Percentiles rank a stretch among this genome's conserved stretches.
phyloP scores from a whole-genome alignment of 1,140 invertebrate genomes.

The Zaprionus africanus region DNA sequence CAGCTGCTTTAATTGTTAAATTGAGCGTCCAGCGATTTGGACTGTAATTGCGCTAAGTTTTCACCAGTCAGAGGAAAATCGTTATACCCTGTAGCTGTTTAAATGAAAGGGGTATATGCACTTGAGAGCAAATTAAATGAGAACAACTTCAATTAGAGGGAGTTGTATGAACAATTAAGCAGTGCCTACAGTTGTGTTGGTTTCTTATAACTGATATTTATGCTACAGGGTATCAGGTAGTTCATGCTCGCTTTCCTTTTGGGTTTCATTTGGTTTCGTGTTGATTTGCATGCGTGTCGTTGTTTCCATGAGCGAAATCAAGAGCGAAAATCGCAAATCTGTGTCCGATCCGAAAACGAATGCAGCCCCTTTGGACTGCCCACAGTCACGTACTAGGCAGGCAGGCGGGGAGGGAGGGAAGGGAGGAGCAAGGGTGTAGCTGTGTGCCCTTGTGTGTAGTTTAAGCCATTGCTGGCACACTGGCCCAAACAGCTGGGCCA shows the following conservation, averaged over 20 bases:
- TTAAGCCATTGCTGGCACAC: constrained; percentile 25
- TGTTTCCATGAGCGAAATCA: constrained; percentile 39
- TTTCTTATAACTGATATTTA: not conserved
- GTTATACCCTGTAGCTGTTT: not conserved
- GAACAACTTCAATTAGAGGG: too few relatives aligned
- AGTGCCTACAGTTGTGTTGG: too few relatives aligned
- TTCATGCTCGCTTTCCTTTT: not conserved
- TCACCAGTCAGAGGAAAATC: constrained; percentile 46
- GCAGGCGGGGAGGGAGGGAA: not conserved
- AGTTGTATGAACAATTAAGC: too few relatives aligned
- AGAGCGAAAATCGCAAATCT: constrained; percentile 60
- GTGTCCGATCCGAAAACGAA: constrained; percentile 8
- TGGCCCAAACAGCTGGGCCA: constrained; percentile 28
- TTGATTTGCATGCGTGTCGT: constrained; percentile 70
- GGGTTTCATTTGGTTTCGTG: constrained; percentile 44
- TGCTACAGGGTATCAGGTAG: not conserved
- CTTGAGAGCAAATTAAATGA: not conserved
- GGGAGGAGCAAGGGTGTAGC: not conserved
- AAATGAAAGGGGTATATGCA: not conserved
- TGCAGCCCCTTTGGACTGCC: constrained; percentile 16
- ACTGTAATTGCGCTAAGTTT: constrained; percentile 50
- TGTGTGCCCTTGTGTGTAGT: constrained; percentile 34
- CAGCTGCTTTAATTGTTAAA: constrained; percentile 63
- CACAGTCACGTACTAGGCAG: constrained; percentile 35
- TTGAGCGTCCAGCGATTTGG: constrained; percentile 45